phyloP scores from a whole-genome alignment of 2,888 invertebrate species.

The Congeria kusceri region DNA sequence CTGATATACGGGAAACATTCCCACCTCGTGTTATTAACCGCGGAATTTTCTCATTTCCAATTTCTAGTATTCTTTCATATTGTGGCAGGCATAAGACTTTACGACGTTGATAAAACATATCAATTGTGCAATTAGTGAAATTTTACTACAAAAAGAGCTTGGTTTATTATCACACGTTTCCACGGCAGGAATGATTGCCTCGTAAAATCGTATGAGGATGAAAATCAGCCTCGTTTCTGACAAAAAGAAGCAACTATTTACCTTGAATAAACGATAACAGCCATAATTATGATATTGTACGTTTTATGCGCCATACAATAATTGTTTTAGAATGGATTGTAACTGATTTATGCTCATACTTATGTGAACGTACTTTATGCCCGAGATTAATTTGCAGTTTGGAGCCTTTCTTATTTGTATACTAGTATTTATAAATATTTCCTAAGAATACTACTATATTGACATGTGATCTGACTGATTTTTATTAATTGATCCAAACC shows the following conservation, averaged over 20 bases:
- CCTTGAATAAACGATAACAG: not conserved
- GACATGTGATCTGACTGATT: too few relatives aligned
- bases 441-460: too few relatives aligned
- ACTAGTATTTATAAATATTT: too few relatives aligned
- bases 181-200: slow-evolving; percentile 23
- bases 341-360: too few relatives aligned
- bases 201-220: slow-evolving; percentile 32
- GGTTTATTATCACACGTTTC: slow-evolving; percentile 30
- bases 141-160: slow-evolving; percentile 28
- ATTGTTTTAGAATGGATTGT: too few relatives aligned
- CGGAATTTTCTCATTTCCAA: not conserved
- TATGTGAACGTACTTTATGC: too few relatives aligned
- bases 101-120: slow-evolving; percentile 45
- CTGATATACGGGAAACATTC: too few relatives aligned
- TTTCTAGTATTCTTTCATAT: slow-evolving; percentile 7
- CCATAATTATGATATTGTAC: too few relatives aligned
- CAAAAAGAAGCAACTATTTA: not conserved
- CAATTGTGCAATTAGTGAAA: slow-evolving; percentile 40
- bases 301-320: too few relatives aligned
- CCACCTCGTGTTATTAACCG: not conserved
- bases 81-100: slow-evolving; percentile 18
- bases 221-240: slow-evolving; percentile 5
- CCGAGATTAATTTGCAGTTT: too few relatives aligned
- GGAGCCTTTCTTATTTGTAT: too few relatives aligned
- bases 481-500: too few relatives aligned